Evolutionary conservation across 2,113 vertebrate species (phyloP).

Genomic region (Hystrix brachyura): DNA sequence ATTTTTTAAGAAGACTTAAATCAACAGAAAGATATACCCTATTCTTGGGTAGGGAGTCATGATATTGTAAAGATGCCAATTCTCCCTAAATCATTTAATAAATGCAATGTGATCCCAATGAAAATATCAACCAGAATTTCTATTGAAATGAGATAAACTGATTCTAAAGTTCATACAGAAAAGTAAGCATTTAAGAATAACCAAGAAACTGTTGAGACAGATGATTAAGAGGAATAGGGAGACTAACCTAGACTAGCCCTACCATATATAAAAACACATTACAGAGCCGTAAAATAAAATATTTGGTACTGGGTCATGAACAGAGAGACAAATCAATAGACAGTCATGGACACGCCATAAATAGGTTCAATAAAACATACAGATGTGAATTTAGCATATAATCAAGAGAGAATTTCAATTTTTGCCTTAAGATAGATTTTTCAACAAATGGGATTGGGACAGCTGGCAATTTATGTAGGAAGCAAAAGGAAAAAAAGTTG

Average conservation of each 20-base stretch:
- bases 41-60: background rate
- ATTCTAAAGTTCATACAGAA: conserved; percentile 58
- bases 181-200: conserved; percentile 49
- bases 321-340: conserved; percentile 37
- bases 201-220: conserved; percentile 57
- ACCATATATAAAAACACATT: background rate
- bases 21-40: background rate
- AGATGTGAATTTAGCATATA: background rate
- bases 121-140: conserved; percentile 52
- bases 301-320: conserved; percentile 33
- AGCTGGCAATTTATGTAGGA: background rate
- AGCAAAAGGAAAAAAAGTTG: background rate
- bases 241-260: background rate
- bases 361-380: conserved; percentile 12
- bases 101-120: conserved; percentile 9
- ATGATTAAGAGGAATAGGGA: background rate
- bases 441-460: conserved; percentile 5
- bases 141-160: conserved; percentile 57
- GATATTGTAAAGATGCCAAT: background rate
- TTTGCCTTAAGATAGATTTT: conserved; percentile 64
- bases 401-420: conserved; percentile 15
- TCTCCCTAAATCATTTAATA: background rate
- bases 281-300: conserved; percentile 48
- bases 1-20: conserved; percentile 29
- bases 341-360: background rate